Evolutionary conservation across 2,888 invertebrate genomes (phyloP).

Genomic region (Nasonovia ribisnigri): DNA sequence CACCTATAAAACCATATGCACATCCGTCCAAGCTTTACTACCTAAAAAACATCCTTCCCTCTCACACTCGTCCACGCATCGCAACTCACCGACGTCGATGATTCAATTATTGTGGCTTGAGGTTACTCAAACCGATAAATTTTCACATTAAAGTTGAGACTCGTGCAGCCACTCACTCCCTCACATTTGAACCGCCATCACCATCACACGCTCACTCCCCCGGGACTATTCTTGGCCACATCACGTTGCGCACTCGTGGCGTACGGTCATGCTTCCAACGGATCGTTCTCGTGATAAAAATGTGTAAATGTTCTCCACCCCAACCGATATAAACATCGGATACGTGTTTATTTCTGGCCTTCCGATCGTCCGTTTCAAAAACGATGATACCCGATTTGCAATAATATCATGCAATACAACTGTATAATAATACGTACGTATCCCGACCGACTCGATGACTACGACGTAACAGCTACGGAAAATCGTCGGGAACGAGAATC

Average conservation of each 20-base stretch:
- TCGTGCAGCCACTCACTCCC: not conserved
- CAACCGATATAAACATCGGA: not conserved
- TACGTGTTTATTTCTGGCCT: not conserved
- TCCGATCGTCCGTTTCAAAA: not conserved
- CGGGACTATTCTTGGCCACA: not conserved
- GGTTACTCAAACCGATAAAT: constrained; percentile 48
- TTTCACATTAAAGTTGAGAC: constrained; percentile 46
- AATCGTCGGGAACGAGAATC: not conserved
- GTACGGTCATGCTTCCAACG: not conserved
- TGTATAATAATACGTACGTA: not conserved
- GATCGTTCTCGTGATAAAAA: not conserved
- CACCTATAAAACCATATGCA: not conserved
- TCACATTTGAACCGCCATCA: not conserved
- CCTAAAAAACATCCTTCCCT: constrained; percentile 34
- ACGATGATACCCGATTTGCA: not conserved
- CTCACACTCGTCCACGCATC: not conserved
- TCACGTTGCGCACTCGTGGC: not conserved
- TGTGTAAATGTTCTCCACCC: not conserved
- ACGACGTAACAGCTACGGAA: not conserved
- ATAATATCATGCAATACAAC: not conserved
- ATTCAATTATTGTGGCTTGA: constrained; percentile 47
- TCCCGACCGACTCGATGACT: too few relatives aligned
- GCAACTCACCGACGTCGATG: not conserved
- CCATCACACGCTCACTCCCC: not conserved
- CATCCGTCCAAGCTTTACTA: not conserved